Base-by-base conservation (phyloP, 2,113 vertebrate species). In the Petromus typicus region DNA sequence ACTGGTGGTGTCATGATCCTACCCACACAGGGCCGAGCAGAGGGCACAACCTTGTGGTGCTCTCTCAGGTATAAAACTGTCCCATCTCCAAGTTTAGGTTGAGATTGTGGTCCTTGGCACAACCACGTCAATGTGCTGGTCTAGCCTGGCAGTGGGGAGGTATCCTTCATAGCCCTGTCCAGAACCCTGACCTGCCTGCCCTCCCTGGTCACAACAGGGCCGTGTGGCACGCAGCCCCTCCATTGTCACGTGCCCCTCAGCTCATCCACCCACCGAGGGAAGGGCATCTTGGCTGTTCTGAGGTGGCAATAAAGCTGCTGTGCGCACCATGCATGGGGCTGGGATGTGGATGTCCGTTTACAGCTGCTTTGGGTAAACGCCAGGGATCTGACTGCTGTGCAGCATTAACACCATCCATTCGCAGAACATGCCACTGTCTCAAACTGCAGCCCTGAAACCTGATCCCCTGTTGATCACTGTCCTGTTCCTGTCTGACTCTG, bases 301-400 rank as follows among this genome's bases (percentile, higher is more conserved):
- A 40, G 18, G 23, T 5, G 27, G 32, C 57, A 27, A 8, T 6
- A 34, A 45, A 30, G 73, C 43, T 45, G 34, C 63, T 7, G 1
- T 18, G 8, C 25, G 43, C 10, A 2, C 20, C 27, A 4, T 0
- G 18, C 2, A n/a, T 10, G 11, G 2, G 73, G 51, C 37, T 30
- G 45, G 5, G 3, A 37, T 32, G 4, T 22, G 63, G 61, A 32
- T 3, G 7, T 43, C 5, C 17, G 43, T 43, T 34, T 51, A 30
- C 56, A 4, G 30, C 22, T 51, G 22, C n/a, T 43, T 57, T 23
- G 16, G 30, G 59, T 18, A 22, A 67, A 40, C 5, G 14, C 48
- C 25, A 30, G 45, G 20, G 43, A 32, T 32, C 45, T 54, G 45
- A 11, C 4, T 10, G 7, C 45, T 13, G 6, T 34, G 75, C 45